Conservation (phyloP, 2,113 vertebrate genomes). For the Dendropsophus ebraccatus region DNA sequence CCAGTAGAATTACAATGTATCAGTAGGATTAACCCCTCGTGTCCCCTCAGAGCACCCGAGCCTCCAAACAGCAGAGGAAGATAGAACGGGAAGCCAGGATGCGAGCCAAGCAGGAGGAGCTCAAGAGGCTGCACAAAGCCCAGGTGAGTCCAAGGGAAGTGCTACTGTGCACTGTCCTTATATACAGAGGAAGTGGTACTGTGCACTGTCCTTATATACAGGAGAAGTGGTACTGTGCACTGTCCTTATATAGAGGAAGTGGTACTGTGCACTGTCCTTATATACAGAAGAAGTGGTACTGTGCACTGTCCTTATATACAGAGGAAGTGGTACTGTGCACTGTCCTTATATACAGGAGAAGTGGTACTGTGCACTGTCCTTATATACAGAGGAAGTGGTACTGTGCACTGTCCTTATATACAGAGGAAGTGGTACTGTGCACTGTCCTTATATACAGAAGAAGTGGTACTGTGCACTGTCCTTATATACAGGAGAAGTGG, state of each 20-base stretch:
- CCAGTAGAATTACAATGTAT: too few species aligned
- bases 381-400: not conserved
- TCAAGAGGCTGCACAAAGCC: conserved; percentile 92
- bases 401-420: too few species aligned
- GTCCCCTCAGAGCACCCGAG: conserved; percentile 65
- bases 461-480: not conserved
- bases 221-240: not conserved
- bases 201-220: not conserved
- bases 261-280: not conserved
- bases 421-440: not conserved
- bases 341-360: not conserved
- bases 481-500: not conserved
- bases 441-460: not conserved
- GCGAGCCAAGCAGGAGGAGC: conserved; percentile 83
- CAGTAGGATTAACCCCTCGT: not conserved
- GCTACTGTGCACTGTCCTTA: not conserved
- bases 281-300: not conserved
- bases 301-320: not conserved
- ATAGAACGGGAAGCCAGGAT: conserved; percentile 79
- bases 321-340: not conserved
- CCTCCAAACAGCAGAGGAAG: conserved; percentile 72
- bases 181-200: not conserved
- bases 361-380: not conserved
- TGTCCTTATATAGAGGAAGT: not conserved
- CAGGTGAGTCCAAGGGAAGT: conserved; percentile 80